phyloP scores from a whole-genome alignment of 2,797 vertebrate species.

The Bradypus variegatus region DNA sequence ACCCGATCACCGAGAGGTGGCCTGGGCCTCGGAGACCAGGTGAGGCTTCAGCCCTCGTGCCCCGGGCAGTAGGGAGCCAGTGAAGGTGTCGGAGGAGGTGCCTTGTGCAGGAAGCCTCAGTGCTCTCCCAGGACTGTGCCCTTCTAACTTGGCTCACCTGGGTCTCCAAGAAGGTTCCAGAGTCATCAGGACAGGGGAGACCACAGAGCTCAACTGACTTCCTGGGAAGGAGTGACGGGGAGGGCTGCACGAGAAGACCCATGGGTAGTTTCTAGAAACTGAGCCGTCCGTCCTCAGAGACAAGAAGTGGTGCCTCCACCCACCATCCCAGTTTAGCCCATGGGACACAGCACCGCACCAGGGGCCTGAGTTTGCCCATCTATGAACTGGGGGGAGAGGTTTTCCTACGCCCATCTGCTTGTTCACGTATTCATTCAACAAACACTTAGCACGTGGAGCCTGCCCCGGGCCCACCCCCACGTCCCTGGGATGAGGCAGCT shows the following conservation, averaged over 20 bases:
- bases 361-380: background rate
- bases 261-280: background rate
- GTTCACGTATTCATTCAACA: background rate
- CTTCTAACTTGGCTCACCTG: background rate
- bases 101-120: background rate
- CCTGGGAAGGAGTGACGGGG: no score
- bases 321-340: background rate
- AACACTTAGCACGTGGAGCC: background rate
- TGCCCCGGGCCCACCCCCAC: no score
- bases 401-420: background rate
- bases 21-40: background rate
- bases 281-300: background rate
- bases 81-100: background rate
- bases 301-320: background rate
- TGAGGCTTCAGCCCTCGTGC: accelerated
- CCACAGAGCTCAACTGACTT: no score
- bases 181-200: background rate
- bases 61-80: background rate
- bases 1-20: background rate
- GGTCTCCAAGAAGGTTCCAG: background rate
- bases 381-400: background rate
- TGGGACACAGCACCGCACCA: no score
- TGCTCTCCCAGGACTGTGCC: background rate
- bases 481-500: background rate
- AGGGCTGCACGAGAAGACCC: no score